phyloP scores from a whole-genome alignment of 2,888 invertebrate species.

The Eilema sororculum region DNA sequence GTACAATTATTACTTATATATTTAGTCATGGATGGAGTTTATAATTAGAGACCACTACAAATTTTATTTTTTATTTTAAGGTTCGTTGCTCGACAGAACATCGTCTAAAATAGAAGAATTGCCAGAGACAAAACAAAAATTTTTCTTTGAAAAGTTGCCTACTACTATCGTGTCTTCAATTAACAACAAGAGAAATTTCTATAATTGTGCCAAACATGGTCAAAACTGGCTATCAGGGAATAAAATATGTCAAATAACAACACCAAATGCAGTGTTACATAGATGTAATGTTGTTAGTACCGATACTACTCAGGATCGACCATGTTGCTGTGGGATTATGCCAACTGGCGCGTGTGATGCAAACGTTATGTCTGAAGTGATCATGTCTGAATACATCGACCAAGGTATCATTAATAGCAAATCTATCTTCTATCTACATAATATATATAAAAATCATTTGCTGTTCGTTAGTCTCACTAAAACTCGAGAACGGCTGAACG shows the following conservation, averaged over 20 bases:
- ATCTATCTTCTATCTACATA: too few relatives aligned
- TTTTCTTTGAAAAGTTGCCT: slow-evolving; percentile 1
- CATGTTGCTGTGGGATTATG: slow-evolving; percentile 17
- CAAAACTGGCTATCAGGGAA: slow-evolving; percentile 2
- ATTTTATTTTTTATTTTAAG: background rate
- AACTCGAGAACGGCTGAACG: too few relatives aligned
- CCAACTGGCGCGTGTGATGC: background rate
- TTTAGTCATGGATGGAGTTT: too few relatives aligned
- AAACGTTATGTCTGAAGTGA: slow-evolving; percentile 11
- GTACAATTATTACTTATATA: too few relatives aligned
- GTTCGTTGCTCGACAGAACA: background rate
- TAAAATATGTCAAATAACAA: slow-evolving; percentile 18
- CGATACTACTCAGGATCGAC: slow-evolving; percentile 24
- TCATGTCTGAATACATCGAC: background rate
- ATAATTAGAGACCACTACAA: background rate
- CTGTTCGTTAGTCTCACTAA: too few relatives aligned
- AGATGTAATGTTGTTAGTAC: slow-evolving; percentile 13
- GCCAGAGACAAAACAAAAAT: background rate
- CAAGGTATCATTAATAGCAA: background rate
- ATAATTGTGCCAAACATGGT: background rate
- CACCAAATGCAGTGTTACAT: background rate
- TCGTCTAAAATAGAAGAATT: background rate
- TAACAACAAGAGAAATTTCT: background rate
- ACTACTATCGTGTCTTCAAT: background rate
- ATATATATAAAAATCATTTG: too few relatives aligned